Evolutionary conservation across 2,797 vertebrate species (phyloP).

Genomic region (Alcedo quadribrachys): DNA sequence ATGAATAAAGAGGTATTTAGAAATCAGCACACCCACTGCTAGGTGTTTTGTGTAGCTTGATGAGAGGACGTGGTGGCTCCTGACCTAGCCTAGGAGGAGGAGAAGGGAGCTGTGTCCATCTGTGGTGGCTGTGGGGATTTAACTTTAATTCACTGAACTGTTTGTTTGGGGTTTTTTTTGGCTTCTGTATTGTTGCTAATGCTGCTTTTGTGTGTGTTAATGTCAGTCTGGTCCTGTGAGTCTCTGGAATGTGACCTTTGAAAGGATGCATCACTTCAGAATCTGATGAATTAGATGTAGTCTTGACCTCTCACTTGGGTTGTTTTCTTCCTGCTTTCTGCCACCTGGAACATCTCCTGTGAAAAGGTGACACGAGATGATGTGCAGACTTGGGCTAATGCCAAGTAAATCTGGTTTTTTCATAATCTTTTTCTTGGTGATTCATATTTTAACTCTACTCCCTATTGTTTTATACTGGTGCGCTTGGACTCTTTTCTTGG

Average conservation of each 20-base stretch:
- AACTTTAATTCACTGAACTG: not conserved
- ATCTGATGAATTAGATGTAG: not conserved
- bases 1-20: not conserved
- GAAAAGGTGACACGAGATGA: not conserved
- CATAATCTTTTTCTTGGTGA: not conserved
- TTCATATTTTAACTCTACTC: slow-evolving; percentile 4
- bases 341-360: not conserved
- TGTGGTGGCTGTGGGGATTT: not conserved
- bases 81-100: not conserved
- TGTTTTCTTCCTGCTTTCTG: not conserved
- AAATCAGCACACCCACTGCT: not conserved
- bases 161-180: not conserved
- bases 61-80: not conserved
- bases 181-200: not conserved
- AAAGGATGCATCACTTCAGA: not conserved
- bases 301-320: not conserved
- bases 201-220: not conserved
- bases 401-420: not conserved
- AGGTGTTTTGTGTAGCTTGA: not conserved
- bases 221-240: not conserved
- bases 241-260: not conserved
- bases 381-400: not conserved
- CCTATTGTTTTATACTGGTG: not conserved
- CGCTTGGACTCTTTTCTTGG: not conserved
- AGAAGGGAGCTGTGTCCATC: not conserved